Conservation (phyloP, 2,113 vertebrate genomes). For the Sturnus vulgaris region DNA sequence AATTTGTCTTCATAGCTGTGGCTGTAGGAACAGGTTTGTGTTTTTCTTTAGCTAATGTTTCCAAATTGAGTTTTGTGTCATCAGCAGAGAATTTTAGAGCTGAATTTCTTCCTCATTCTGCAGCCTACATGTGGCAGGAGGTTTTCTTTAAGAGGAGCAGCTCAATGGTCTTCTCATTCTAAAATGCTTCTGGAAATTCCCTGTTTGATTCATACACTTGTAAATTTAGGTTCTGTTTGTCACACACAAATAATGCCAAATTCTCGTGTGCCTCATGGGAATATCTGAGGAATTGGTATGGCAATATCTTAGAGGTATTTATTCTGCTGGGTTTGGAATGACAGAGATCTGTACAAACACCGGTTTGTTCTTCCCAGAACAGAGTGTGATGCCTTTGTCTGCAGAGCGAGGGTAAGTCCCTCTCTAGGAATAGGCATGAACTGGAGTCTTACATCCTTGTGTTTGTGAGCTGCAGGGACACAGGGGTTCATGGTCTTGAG, state of each 20-base stretch:
- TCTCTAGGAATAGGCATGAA: background rate
- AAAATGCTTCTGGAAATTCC: conserved; percentile 18
- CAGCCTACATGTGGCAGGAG: background rate
- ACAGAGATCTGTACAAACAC: background rate
- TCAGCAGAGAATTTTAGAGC: background rate
- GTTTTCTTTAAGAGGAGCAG: background rate
- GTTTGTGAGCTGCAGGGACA: background rate
- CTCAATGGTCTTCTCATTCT: background rate
- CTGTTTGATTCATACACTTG: background rate
- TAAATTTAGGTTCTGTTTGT: conserved; percentile 26
- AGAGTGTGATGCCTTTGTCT: background rate
- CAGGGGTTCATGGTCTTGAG: background rate
- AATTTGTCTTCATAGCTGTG: conserved; percentile 33
- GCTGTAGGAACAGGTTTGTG: background rate
- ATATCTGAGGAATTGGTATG: background rate
- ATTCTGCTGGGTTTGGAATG: background rate
- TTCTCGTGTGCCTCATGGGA: background rate
- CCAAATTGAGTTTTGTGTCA: conserved; percentile 14
- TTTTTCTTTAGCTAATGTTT: conserved; percentile 23
- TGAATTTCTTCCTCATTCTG: conserved; percentile 36
- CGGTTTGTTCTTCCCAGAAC: background rate
- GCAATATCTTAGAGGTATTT: background rate
- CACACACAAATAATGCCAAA: background rate
- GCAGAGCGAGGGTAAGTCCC: background rate
- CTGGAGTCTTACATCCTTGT: background rate